Conservation (phyloP, 37 sponge, comb jelly and placozoan genomes). For the Ianthella basta region DNA sequence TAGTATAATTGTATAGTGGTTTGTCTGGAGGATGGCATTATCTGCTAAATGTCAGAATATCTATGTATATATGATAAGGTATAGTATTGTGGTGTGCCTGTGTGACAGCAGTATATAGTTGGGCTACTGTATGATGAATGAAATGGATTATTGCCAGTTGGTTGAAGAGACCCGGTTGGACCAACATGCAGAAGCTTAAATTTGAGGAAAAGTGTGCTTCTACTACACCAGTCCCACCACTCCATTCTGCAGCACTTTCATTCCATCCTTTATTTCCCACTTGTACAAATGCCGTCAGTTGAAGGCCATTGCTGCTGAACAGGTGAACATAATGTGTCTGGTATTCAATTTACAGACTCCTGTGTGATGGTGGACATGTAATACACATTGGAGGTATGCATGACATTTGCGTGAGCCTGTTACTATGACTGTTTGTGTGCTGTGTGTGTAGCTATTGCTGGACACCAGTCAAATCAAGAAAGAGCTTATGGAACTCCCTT, state of each 20-base stretch:
- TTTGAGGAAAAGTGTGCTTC: too few species aligned
- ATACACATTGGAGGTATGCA: neutral
- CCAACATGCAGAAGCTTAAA: too few species aligned
- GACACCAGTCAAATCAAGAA: conserved; percentile 97
- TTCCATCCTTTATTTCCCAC: conserved; percentile 82
- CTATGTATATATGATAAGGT: neutral
- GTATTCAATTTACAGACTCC: neutral
- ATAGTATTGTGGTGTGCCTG: too few species aligned
- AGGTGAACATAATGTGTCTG: conserved; percentile 59
- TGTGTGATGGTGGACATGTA: neutral
- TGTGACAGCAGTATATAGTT: too few species aligned
- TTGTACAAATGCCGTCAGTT: conserved; percentile 98
- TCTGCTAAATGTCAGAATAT: neutral
- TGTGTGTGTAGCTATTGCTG: conserved; percentile 74
- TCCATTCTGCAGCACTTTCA: conserved; percentile 62
- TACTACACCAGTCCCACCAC: too few species aligned
- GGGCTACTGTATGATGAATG: too few species aligned
- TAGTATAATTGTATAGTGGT: too few species aligned
- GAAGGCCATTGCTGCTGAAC: conserved; percentile 96
- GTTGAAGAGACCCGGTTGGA: too few species aligned
- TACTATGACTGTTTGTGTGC: neutral
- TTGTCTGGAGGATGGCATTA: too few species aligned
- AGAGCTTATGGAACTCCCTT: conserved; percentile 82
- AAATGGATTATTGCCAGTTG: too few species aligned
- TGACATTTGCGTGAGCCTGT: too few species aligned